Conservation (phyloP, 2,888 invertebrate genomes). For the Geotrupes spiniger region DNA sequence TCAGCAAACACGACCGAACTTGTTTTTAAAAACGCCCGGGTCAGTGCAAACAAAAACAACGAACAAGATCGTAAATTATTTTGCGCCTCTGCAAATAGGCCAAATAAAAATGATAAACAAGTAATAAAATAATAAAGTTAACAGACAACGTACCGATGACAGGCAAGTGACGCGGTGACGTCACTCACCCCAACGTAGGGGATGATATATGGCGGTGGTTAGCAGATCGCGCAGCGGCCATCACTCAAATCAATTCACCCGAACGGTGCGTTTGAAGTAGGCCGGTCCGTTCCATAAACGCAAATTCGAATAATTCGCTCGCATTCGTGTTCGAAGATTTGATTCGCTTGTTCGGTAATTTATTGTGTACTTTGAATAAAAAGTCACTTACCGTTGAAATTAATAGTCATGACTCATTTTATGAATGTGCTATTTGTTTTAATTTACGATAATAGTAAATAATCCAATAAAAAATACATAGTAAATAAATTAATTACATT, state of each 20-base stretch:
- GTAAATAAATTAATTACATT: too few species aligned
- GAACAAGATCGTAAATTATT: background rate
- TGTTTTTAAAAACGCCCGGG: too few species aligned
- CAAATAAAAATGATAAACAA: slow-evolving; percentile 34
- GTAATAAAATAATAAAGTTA: slow-evolving; percentile 41
- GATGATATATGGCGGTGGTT: slow-evolving; percentile 60
- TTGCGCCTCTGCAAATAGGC: slow-evolving; percentile 12
- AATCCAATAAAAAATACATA: too few species aligned
- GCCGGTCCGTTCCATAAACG: slow-evolving; percentile 23
- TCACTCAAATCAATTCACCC: slow-evolving; percentile 54
- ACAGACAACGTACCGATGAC: slow-evolving; percentile 40
- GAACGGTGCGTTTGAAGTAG: slow-evolving; percentile 35
- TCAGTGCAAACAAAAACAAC: background rate
- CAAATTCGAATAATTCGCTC: slow-evolving; percentile 14
- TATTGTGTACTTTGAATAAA: too few species aligned
- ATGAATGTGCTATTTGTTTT: too few species aligned
- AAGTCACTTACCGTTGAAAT: too few species aligned
- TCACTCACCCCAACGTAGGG: slow-evolving; percentile 48
- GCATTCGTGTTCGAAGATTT: too few species aligned
- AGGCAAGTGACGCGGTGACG: slow-evolving; percentile 42
- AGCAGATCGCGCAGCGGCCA: slow-evolving; percentile 58
- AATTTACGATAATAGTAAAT: too few species aligned
- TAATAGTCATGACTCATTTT: too few species aligned
- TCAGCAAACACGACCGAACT: too few species aligned
- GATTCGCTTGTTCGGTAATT: too few species aligned